Conservation (phyloP, 2,113 vertebrate species). For the Misgurnus mizolepis region DNA sequence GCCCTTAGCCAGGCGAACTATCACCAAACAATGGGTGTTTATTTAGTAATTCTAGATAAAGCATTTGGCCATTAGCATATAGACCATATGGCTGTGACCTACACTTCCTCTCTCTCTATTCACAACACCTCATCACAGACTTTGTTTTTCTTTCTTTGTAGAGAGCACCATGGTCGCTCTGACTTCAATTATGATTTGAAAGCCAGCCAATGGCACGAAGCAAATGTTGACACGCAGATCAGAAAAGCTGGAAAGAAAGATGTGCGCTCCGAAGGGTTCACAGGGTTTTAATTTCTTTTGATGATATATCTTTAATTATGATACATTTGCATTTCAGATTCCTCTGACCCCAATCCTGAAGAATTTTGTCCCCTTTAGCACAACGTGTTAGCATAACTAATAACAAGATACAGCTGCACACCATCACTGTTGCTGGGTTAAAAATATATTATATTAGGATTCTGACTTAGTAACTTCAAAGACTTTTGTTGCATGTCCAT, state of each 20-base stretch:
- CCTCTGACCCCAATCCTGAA: too few relatives aligned
- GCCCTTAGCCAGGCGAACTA: constrained; percentile 1
- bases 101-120: neutral
- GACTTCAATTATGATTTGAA: constrained; percentile 9
- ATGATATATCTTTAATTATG: too few relatives aligned
- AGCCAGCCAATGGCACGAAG: neutral
- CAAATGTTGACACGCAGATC: neutral
- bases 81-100: constrained; percentile 20
- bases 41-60: constrained; percentile 16
- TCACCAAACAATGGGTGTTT: constrained; percentile 15
- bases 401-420: too few relatives aligned
- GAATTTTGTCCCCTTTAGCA: too few relatives aligned
- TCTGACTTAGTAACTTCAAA: too few relatives aligned
- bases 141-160: constrained; percentile 27
- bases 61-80: constrained; percentile 21
- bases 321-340: too few relatives aligned
- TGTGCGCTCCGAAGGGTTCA: neutral
- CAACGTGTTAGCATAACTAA: too few relatives aligned
- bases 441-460: too few relatives aligned
- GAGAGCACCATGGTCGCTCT: neutral
- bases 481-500: too few relatives aligned
- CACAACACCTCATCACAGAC: constrained; percentile 16
- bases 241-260: neutral
- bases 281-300: too few relatives aligned
- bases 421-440: too few relatives aligned